Evolutionary conservation across 2,113 vertebrate genomes (phyloP), one percentile per base, ranked within the genome.

Genomic region (Gallinago media): DNA sequence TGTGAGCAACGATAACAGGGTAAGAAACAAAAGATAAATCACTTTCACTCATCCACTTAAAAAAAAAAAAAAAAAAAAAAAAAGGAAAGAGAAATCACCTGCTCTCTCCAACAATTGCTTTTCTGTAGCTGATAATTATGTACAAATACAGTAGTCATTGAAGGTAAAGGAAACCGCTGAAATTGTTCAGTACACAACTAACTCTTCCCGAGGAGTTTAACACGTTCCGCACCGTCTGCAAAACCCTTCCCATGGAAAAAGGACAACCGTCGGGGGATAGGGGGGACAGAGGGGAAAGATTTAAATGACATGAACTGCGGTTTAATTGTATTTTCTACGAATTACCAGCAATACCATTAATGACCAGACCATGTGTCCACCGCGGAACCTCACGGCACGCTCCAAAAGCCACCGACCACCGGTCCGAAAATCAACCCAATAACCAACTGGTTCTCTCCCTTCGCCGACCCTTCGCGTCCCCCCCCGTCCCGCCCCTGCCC

Each of bases 281-380:
- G 8, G 15, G 9, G 34, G 5, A 27, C 7, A 26, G 26, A 20
- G 5, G 5, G 36, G 25, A 2, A 3, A 50, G 17, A 73, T 32
- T 29, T 34, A 47, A 58, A 66, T 8, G 10, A 87, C 58, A 23
- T 4, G 2, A 86, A 16, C 72, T 1, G 44, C 34, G 7, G 23
- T 9, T 82, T 31, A 1, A 25, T 16, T 62, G 65, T 44, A 31
- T 6, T 0, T 8, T 0, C n/a, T 8, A 2, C 3, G 59, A 56
- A 66, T 12, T 42, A 74, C 21, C 70, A 71, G 29, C 25, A 56
- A 14, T 1, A 20, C 13, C 75, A 25, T 8, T 25, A 31, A 15
- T 16, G 19, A 63, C 21, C 18, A 11, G 46, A 47, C 40, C n/a
- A 6, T 4, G 47, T 1, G 56, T 10, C 67, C 47, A 11, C 21